phyloP scores from a whole-genome alignment of 2,888 invertebrate genomes.

The Nomada ferruginata region DNA sequence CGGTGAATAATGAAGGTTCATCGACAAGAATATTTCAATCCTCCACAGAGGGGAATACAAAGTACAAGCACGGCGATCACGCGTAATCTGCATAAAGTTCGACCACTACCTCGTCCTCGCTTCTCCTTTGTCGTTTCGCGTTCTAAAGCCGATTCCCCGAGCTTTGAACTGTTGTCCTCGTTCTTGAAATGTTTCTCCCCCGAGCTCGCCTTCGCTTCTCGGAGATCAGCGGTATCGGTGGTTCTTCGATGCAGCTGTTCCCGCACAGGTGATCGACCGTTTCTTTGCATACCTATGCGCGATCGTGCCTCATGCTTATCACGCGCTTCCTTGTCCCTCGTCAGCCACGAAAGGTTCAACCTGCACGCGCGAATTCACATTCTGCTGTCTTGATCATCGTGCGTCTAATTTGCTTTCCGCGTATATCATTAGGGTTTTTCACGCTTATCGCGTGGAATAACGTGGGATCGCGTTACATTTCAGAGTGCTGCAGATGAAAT shows the following conservation, averaged over 20 bases:
- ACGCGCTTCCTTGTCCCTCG: slow-evolving; percentile 20
- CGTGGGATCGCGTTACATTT: not conserved
- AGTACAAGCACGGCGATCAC: not conserved
- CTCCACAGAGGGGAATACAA: not conserved
- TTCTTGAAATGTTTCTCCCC: not conserved
- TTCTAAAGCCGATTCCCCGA: not conserved
- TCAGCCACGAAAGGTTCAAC: not conserved
- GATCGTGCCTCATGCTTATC: slow-evolving; percentile 29
- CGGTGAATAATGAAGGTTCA: not conserved
- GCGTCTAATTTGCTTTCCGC: slow-evolving; percentile 28
- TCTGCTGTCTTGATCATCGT: not conserved
- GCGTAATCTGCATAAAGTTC: not conserved
- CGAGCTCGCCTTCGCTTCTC: not conserved
- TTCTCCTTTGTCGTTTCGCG: not conserved
- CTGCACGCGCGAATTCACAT: slow-evolving; percentile 9
- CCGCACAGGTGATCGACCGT: slow-evolving; percentile 46
- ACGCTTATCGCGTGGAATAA: not conserved
- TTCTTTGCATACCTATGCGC: slow-evolving; percentile 32
- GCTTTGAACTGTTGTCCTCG: not conserved
- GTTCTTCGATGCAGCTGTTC: slow-evolving; percentile 18
- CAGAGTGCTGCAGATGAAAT: not conserved
- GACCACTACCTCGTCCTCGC: not conserved
- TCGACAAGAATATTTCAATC: not conserved
- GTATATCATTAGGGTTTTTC: slow-evolving; percentile 15
- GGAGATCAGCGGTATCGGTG: not conserved